Evolutionary conservation across 2,888 invertebrate genomes (phyloP).

Genomic region (Leptinotarsa juncta): DNA sequence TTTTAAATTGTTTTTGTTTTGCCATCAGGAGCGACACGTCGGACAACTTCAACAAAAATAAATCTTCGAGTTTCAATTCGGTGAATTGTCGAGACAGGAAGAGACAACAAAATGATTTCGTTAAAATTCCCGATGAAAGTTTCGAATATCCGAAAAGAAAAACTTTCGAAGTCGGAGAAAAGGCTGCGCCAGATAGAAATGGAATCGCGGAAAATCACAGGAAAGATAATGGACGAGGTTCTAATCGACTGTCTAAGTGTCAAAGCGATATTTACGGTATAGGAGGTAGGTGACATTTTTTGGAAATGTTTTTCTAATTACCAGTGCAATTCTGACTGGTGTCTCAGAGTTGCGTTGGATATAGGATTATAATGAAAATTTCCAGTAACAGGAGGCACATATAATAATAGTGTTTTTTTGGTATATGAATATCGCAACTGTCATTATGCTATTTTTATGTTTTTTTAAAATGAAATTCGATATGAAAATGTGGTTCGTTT

Average conservation of each 20-base stretch:
- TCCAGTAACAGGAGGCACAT: too few species aligned
- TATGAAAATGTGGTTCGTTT: too few species aligned
- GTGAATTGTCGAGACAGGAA: constrained; percentile 34
- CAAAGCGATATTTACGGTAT: constrained; percentile 24
- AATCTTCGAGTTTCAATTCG: constrained; percentile 25
- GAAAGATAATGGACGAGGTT: constrained; percentile 27
- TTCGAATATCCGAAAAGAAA: background rate
- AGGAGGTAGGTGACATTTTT: constrained; percentile 22
- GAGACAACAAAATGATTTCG: constrained; percentile 31
- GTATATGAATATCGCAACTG: too few species aligned
- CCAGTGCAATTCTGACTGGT: too few species aligned
- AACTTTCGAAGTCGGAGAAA: constrained; percentile 16
- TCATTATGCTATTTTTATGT: too few species aligned
- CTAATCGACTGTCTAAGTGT: constrained; percentile 27
- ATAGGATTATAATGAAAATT: too few species aligned
- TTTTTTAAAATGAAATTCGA: too few species aligned
- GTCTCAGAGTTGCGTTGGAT: too few species aligned
- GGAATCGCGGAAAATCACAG: constrained; percentile 21
- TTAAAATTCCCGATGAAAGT: constrained; percentile 28
- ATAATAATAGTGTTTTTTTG: too few species aligned
- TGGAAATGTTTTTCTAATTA: too few species aligned
- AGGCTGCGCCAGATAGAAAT: constrained; percentile 12
- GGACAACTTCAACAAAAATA: constrained; percentile 30
- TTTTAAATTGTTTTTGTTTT: background rate
- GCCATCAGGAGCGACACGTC: constrained; percentile 49